These are phyloP conservation scores for Dasyornis broadbenti DNA, from an alignment of 2,113 vertebrate species.

Conservation along the genomic window DNA sequence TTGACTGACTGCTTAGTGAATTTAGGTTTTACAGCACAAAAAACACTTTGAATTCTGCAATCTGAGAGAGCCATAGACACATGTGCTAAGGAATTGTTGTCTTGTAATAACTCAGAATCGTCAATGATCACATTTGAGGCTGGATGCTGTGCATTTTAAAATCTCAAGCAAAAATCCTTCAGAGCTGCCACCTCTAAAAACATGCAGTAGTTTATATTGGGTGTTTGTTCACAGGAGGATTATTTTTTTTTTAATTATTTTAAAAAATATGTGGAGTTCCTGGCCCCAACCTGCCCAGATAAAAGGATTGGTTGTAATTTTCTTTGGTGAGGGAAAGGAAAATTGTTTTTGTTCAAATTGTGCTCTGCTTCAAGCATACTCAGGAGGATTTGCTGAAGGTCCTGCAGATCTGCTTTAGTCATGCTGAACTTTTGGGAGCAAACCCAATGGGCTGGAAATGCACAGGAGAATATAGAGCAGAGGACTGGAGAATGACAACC, in stretches of 20 bases:
- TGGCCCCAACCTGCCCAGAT: slow-evolving; percentile 33
- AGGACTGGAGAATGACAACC: background rate
- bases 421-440: background rate
- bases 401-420: background rate
- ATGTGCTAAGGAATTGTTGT: background rate
- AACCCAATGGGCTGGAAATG: background rate
- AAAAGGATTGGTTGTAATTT: slow-evolving; percentile 42
- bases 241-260: background rate
- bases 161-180: background rate
- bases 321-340: background rate
- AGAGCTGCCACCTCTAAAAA: background rate
- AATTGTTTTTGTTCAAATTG: slow-evolving; percentile 16
- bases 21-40: background rate
- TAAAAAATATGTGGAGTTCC: background rate
- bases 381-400: slow-evolving; percentile 21
- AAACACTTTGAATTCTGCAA: background rate
- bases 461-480: background rate
- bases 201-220: background rate
- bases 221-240: background rate
- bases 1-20: background rate
- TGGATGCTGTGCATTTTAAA: background rate
- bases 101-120: background rate
- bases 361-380: background rate
- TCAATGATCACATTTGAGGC: background rate
- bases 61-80: background rate